These are phyloP conservation scores for Columba guinea DNA, from an alignment of 2,797 vertebrate species.

Conservation along the genomic window DNA sequence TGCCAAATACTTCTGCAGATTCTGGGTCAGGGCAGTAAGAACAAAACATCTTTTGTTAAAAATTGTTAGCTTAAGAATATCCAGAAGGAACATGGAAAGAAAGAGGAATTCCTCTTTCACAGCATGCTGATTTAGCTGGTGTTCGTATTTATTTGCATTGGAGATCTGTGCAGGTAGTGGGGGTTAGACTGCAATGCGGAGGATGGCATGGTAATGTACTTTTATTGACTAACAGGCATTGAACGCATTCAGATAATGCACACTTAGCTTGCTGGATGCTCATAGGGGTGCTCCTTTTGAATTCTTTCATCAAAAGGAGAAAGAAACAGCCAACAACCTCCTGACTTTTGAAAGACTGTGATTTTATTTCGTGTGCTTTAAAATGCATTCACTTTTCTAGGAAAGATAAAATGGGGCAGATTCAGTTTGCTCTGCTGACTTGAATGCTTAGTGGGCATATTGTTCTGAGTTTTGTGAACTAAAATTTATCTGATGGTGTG, in stretches of 20 bases:
- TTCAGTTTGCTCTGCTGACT: not conserved
- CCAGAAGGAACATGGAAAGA: not conserved
- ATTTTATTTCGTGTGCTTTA: not conserved
- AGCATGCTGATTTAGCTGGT: not conserved
- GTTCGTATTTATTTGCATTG: not conserved
- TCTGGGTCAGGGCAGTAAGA: not conserved
- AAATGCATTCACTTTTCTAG: not conserved
- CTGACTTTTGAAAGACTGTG: not conserved
- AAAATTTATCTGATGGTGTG: not conserved
- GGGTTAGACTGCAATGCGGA: slow-evolving; percentile 43
- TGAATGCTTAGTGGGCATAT: not conserved
- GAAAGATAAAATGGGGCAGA: not conserved
- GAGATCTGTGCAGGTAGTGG: slow-evolving; percentile 19
- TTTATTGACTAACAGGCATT: slow-evolving; percentile 21
- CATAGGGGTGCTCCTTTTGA: not conserved
- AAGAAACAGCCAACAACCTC: not conserved
- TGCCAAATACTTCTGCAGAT: not conserved
- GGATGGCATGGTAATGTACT: not conserved
- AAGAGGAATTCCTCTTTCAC: slow-evolving; percentile 1
- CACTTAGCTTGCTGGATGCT: not conserved
- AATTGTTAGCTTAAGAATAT: not conserved
- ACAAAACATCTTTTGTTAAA: not conserved
- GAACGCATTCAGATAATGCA: not conserved
- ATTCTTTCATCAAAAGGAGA: not conserved
- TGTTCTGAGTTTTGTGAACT: not conserved